phyloP scores from a whole-genome alignment of 2,113 vertebrate species.

The Anoura caudifer region DNA sequence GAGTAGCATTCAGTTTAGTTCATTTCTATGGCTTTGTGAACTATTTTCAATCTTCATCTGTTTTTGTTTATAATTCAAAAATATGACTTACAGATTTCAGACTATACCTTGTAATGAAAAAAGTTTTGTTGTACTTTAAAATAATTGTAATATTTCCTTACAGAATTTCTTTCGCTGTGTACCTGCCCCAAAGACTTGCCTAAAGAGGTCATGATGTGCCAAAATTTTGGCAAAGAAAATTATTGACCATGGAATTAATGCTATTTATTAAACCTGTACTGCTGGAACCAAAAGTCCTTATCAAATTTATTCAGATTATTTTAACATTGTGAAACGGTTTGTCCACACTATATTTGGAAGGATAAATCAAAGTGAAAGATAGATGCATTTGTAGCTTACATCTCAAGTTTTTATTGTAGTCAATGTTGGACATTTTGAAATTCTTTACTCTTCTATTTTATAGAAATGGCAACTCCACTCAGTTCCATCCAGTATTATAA shows the following conservation, averaged over 20 bases:
- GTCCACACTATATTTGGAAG: constrained; percentile 23
- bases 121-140: background rate
- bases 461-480: background rate
- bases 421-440: constrained; percentile 10
- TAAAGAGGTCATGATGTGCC: background rate
- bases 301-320: constrained; percentile 27
- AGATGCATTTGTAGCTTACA: background rate
- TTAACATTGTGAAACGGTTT: constrained; percentile 47
- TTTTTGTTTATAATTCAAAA: constrained; percentile 31
- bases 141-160: constrained; percentile 13
- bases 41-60: background rate
- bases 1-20: background rate
- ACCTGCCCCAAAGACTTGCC: background rate
- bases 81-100: background rate
- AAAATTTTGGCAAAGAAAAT: constrained; percentile 2
- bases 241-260: background rate
- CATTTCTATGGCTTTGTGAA: constrained; percentile 37
- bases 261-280: background rate
- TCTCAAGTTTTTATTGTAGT: constrained; percentile 21
- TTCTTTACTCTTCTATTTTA: background rate
- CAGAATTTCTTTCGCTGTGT: background rate
- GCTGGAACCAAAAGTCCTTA: constrained; percentile 16
- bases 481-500: background rate
- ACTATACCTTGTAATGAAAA: background rate
- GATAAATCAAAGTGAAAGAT: constrained; percentile 28